Conservation (phyloP, 2,797 vertebrate species). For the Pseudomugil gertrudae region DNA sequence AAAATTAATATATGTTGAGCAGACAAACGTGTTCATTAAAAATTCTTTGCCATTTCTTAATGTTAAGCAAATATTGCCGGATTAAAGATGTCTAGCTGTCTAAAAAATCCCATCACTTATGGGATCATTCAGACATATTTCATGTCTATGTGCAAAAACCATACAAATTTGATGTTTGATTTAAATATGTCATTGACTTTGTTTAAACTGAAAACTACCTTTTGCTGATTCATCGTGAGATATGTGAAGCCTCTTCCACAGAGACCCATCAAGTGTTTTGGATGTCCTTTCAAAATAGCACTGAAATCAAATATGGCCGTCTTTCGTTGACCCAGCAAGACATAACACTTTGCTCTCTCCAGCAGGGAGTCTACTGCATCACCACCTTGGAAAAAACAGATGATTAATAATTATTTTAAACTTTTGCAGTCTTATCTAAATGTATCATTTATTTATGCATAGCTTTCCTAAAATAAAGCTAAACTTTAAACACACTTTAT, state of each 20-base stretch:
- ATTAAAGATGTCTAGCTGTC: neutral
- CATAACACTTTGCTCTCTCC: slow-evolving; percentile 89
- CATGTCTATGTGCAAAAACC: neutral
- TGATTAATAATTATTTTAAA: neutral
- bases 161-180: too few species aligned
- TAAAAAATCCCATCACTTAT: too few species aligned
- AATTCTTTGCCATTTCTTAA: neutral
- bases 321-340: slow-evolving; percentile 89
- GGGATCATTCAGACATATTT: too few species aligned
- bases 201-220: slow-evolving; percentile 76
- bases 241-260: slow-evolving; percentile 90
- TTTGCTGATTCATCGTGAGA: slow-evolving; percentile 87
- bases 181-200: neutral
- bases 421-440: neutral
- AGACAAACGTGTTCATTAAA: neutral
- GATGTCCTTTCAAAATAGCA: slow-evolving; percentile 85
- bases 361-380: slow-evolving; percentile 86
- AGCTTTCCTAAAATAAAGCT: neutral
- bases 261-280: slow-evolving; percentile 84
- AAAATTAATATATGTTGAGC: neutral
- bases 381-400: slow-evolving; percentile 77
- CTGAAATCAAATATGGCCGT: slow-evolving; percentile 94
- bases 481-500: slow-evolving; percentile 8
- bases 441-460: neutral
- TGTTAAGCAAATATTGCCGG: neutral